phyloP scores from a whole-genome alignment of 1,140 invertebrate genomes.

The Chymomyza costata region DNA sequence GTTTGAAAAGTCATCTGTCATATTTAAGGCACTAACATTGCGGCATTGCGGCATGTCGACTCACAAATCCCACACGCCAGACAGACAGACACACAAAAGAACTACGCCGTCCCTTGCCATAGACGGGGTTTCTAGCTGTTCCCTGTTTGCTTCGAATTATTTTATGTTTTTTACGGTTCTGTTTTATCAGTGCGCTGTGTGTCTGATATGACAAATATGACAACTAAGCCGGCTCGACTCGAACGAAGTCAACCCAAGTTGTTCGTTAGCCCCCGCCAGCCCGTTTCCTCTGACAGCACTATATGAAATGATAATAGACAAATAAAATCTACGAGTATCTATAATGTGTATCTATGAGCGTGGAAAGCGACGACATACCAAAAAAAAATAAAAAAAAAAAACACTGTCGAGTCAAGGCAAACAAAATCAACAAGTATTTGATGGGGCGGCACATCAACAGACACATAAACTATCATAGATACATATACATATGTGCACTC shows the following conservation, averaged over 20 bases:
- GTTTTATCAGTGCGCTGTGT: constrained; percentile 19
- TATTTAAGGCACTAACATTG: constrained; percentile 29
- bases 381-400: too few relatives aligned
- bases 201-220: constrained; percentile 39
- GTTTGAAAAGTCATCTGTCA: constrained; percentile 44
- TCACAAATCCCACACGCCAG: constrained; percentile 32
- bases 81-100: constrained; percentile 13
- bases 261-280: background rate
- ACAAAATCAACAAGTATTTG: too few relatives aligned
- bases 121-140: too few relatives aligned
- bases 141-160: background rate
- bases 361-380: too few relatives aligned
- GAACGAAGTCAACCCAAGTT: background rate
- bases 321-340: too few relatives aligned
- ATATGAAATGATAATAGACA: constrained; percentile 41
- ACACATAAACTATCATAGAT: too few relatives aligned
- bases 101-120: constrained; percentile 8
- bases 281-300: constrained; percentile 7
- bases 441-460: too few relatives aligned
- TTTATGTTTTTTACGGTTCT: constrained; percentile 9
- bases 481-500: too few relatives aligned
- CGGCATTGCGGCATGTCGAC: too few relatives aligned
- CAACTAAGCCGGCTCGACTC: constrained; percentile 16
- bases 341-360: too few relatives aligned
- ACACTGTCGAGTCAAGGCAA: too few relatives aligned